Evolutionary conservation across 2,797 vertebrate species (phyloP).

Genomic region (Tinamus major): DNA sequence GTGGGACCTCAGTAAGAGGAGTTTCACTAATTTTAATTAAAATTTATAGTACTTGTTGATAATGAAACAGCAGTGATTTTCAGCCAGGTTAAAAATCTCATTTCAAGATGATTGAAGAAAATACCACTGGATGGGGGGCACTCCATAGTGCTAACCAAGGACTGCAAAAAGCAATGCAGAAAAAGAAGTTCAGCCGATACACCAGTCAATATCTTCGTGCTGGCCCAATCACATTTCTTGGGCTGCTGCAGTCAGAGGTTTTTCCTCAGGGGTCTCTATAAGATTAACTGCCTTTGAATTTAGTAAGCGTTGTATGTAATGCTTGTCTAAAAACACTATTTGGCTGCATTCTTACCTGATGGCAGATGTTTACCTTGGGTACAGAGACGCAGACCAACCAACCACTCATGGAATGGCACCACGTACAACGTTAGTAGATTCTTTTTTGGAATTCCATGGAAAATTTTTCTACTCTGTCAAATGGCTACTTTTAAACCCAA

Average conservation of each 20-base stretch:
- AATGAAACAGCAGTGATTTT: not conserved
- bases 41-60: not conserved
- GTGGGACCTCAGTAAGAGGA: not conserved
- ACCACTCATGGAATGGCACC: not conserved
- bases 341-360: not conserved
- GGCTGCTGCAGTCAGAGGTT: not conserved
- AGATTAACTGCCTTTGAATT: not conserved
- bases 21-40: slow-evolving; percentile 44
- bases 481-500: not conserved
- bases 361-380: not conserved
- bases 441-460: not conserved
- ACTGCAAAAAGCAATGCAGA: not conserved
- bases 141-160: not conserved
- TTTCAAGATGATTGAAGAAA: not conserved
- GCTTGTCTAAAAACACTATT: not conserved
- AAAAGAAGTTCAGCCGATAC: not conserved
- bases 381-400: not conserved
- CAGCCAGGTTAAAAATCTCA: not conserved
- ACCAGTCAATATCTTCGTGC: not conserved
- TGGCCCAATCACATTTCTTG: not conserved
- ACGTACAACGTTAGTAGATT: not conserved
- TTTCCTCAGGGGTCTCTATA: not conserved
- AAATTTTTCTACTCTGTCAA: not conserved
- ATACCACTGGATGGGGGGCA: not conserved
- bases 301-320: not conserved